These are phyloP conservation scores for Rhyzopertha dominica DNA, from an alignment of 1,140 invertebrate genomes.

Conservation along the genomic window DNA sequence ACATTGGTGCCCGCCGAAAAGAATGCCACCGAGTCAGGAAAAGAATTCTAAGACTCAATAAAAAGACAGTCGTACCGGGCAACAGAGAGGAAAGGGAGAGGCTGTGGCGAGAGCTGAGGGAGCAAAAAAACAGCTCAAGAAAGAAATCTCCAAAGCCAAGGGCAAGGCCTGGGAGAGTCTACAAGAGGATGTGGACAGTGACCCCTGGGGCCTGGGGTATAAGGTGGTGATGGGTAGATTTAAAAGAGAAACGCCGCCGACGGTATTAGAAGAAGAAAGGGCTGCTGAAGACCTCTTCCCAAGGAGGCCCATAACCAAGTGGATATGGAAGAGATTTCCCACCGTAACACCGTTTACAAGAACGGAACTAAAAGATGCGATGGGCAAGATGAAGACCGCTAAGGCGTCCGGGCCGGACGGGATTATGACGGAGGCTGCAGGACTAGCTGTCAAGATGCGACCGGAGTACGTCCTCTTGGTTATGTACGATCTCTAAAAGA, in stretches of 20 bases:
- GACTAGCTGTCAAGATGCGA: constrained; percentile 6
- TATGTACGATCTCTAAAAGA: constrained; percentile 24
- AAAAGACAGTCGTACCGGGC: too few species aligned
- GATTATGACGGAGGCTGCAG: constrained; percentile 30
- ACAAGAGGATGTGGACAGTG: constrained; percentile 2
- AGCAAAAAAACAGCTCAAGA: constrained; percentile 3
- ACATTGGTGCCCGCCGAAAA: too few species aligned
- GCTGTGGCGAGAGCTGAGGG: too few species aligned
- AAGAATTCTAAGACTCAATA: too few species aligned
- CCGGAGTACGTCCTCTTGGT: constrained; percentile 19
- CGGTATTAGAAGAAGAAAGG: too few species aligned
- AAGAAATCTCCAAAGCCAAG: neutral
- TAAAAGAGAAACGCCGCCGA: too few species aligned
- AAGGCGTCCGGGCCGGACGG: constrained; percentile 40
- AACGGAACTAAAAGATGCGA: constrained; percentile 29
- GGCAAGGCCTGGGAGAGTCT: constrained; percentile 3
- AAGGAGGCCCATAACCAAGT: too few species aligned
- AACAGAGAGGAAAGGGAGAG: too few species aligned
- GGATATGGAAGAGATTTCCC: too few species aligned
- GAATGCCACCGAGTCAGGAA: too few species aligned
- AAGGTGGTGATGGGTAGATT: constrained; percentile 4
- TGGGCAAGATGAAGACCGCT: constrained; percentile 17
- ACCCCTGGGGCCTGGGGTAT: constrained; percentile 13
- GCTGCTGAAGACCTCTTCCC: too few species aligned
- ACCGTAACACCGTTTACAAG: too few species aligned